phyloP scores from a whole-genome alignment of 2,113 vertebrate species.

The Nannobrachium achirus region DNA sequence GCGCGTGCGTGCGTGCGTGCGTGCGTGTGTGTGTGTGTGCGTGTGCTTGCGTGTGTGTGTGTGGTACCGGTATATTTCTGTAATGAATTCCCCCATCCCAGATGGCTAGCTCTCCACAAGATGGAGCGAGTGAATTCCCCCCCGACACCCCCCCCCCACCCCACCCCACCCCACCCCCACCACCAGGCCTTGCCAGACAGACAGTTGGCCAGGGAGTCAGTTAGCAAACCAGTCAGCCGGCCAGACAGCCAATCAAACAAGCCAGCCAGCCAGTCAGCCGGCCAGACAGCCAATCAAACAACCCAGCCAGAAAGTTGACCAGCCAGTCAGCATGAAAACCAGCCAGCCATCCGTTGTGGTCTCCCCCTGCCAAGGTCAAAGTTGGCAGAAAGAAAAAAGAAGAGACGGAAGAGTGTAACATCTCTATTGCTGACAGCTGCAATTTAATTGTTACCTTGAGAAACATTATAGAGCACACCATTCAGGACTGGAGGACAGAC shows the following conservation, averaged over 20 bases:
- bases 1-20: background rate
- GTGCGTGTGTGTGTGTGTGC: conserved; percentile 36
- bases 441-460: conserved; percentile 69
- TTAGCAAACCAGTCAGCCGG: background rate
- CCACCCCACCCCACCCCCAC: too few relatives aligned
- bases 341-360: conserved; percentile 31
- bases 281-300: too few relatives aligned
- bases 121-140: conserved; percentile 40
- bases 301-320: too few relatives aligned
- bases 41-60: conserved; percentile 49
- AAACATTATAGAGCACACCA: conserved; percentile 56
- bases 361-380: conserved; percentile 67
- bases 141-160: too few relatives aligned
- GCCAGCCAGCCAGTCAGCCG: background rate
- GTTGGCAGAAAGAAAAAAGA: conserved; percentile 46
- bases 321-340: conserved; percentile 48
- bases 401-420: conserved; percentile 56
- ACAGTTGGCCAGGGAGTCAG: too few relatives aligned
- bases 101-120: conserved; percentile 69
- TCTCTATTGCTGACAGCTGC: conserved; percentile 68
- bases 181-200: too few relatives aligned
- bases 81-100: conserved; percentile 71
- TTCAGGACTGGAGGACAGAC: conserved; percentile 29
- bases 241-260: too few relatives aligned
- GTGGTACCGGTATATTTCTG: too few relatives aligned